Evolutionary conservation across 2,113 vertebrate species (phyloP).

Genomic region (Prionailurus viverrinus): DNA sequence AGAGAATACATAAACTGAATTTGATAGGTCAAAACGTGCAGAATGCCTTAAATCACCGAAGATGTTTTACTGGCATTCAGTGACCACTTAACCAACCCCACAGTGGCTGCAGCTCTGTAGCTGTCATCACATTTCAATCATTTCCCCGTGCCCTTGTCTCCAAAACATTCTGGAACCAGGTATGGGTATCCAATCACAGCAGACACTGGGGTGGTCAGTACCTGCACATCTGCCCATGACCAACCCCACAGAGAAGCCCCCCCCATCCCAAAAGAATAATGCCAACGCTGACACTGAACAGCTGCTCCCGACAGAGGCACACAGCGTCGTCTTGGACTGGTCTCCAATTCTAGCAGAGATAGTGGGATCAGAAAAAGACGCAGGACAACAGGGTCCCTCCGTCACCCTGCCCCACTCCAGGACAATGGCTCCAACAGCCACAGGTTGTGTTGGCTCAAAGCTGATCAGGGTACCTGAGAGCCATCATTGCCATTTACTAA

Average conservation of each 20-base stretch:
- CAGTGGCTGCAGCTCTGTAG: neutral
- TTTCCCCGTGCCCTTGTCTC: neutral
- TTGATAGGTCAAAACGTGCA: neutral
- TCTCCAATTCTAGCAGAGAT: neutral
- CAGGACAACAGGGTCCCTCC: neutral
- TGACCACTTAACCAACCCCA: neutral
- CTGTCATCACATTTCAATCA: neutral
- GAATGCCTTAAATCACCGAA: neutral
- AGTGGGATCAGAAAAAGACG: neutral
- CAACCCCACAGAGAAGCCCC: neutral
- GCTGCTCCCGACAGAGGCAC: neutral
- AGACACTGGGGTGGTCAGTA: neutral
- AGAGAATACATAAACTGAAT: neutral
- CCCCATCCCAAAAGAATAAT: neutral
- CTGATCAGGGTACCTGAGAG: neutral
- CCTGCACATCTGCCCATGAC: neutral
- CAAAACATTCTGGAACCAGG: neutral
- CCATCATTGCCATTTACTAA: neutral
- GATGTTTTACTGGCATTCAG: neutral
- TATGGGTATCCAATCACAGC: neutral
- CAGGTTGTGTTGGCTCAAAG: neutral
- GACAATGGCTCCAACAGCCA: neutral
- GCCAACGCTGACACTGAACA: neutral
- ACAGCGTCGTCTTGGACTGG: neutral
- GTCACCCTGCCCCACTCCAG: neutral